Base-by-base conservation (phyloP, 2,113 vertebrate species). In the Rhabdomys dilectus region DNA sequence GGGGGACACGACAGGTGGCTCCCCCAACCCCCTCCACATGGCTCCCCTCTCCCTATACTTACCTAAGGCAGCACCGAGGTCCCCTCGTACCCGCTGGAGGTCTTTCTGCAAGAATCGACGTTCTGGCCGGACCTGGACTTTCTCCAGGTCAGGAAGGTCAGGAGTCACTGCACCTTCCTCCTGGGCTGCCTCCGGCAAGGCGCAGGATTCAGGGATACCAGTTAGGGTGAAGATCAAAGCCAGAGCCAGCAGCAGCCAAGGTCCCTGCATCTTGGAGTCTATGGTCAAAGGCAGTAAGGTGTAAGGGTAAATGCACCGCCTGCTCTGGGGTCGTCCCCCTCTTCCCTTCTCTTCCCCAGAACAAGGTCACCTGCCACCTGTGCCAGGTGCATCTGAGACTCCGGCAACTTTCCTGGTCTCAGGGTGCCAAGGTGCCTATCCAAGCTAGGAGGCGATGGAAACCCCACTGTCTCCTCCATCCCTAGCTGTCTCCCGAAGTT, bases 171-270 rank as follows among this genome's bases (percentile, higher is more conserved):
- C 86, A 0, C 10, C 66, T 56, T 97, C 96, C 21, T 76, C 93
- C 73, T 75, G 96, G 48, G 53, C 82, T 21, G 22, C 78, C 31
- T 93, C 68, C 0, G 21, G 88, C 73, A 96, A 94, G 6, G 96
- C 10, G 0, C 0, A 22, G 75, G 89, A 62, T 19, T 96, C 66
- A 0, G 92, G 97, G 34, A 92, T 45, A 9, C 53, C 7, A 13
- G 81, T 85, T 75, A 97, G 42, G 42, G 82, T 82, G 51, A 96
- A 19, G 36, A 91, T 85, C 95, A 94, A 53, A 45, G 78, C 87
- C 29, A 96, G 45, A 66, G 62, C 34, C 4, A 97, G 75, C 90
- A 96, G 92, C 91, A 90, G 19, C 96, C 96, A 94, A 91, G 84
- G 70, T 70, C 90, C 56, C 0, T 34, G 80, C 97, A 98, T 98